Evolutionary conservation across 2,888 invertebrate genomes (phyloP).

Genomic region (Phortica okadai): DNA sequence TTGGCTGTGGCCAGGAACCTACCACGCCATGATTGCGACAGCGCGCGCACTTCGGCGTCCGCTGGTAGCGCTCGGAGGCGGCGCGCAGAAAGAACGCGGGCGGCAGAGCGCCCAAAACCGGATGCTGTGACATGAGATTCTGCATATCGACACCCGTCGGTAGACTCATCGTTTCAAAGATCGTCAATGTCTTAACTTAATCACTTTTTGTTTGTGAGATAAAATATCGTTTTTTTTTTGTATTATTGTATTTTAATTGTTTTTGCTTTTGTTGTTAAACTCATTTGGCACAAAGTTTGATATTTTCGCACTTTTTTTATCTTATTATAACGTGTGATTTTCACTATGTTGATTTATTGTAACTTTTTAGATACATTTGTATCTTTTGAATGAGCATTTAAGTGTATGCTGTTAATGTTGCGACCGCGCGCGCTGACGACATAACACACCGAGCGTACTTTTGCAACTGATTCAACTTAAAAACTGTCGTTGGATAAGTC

Average conservation of each 20-base stretch:
- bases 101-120: conserved; percentile 88
- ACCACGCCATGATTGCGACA: conserved; percentile 99
- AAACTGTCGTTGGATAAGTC: conserved; percentile 54
- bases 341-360: conserved; percentile 34
- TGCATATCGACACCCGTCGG: conserved; percentile 92
- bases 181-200: not conserved
- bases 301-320: conserved; percentile 5
- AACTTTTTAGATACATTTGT: conserved; percentile 22
- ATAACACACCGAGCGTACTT: conserved; percentile 73
- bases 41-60: conserved; percentile 97
- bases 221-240: no score
- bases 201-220: not conserved
- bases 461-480: conserved; percentile 77
- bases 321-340: conserved; percentile 23
- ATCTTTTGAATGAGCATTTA: not conserved
- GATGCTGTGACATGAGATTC: conserved; percentile 89
- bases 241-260: not conserved
- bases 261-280: not conserved
- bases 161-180: conserved; percentile 83
- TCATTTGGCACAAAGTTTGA: conserved; percentile 14
- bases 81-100: conserved; percentile 92
- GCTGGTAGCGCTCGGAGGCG: conserved; percentile 93
- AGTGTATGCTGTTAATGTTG: not conserved
- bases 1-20: conserved; percentile 76
- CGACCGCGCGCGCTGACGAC: conserved; percentile 65